These are phyloP conservation scores for Xenus cinereus DNA, from an alignment of 2,113 vertebrate genomes.

Conservation along the genomic window DNA sequence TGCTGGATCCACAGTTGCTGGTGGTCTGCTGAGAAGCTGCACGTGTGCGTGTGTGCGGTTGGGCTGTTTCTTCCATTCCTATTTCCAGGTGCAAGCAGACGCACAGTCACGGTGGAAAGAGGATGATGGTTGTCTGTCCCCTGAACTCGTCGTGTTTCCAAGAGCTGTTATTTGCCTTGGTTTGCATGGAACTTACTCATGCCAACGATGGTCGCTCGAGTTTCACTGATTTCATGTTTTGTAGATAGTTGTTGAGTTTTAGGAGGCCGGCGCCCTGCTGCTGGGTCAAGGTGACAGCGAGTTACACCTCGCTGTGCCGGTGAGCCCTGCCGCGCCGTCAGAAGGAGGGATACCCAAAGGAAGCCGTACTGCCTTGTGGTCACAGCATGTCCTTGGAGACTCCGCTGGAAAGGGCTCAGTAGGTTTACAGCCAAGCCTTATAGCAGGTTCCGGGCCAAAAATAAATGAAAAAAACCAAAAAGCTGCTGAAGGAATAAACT, in stretches of 20 bases:
- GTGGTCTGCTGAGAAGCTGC: not conserved
- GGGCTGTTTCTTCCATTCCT: not conserved
- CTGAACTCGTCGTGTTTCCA: not conserved
- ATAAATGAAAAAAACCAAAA: not conserved
- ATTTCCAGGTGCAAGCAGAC: not conserved
- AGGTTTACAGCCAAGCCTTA: not conserved
- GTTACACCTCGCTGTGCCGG: not conserved
- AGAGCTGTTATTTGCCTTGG: not conserved
- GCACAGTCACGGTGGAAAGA: not conserved
- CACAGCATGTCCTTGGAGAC: not conserved
- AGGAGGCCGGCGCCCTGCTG: not conserved
- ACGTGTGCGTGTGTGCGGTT: not conserved
- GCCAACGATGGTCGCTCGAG: not conserved
- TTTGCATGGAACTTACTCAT: not conserved
- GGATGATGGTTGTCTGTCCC: not conserved
- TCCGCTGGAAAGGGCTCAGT: not conserved
- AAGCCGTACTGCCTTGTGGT: not conserved
- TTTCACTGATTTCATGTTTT: not conserved
- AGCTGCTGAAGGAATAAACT: not conserved
- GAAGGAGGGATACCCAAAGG: not conserved
- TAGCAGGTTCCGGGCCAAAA: not conserved
- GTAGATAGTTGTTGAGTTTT: not conserved
- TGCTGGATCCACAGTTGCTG: not conserved
- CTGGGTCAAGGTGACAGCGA: not conserved
- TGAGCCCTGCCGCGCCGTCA: fast-evolving